Evolutionary conservation across 2,113 vertebrate species (phyloP).

Genomic region (Onychorhynchus coronatus): DNA sequence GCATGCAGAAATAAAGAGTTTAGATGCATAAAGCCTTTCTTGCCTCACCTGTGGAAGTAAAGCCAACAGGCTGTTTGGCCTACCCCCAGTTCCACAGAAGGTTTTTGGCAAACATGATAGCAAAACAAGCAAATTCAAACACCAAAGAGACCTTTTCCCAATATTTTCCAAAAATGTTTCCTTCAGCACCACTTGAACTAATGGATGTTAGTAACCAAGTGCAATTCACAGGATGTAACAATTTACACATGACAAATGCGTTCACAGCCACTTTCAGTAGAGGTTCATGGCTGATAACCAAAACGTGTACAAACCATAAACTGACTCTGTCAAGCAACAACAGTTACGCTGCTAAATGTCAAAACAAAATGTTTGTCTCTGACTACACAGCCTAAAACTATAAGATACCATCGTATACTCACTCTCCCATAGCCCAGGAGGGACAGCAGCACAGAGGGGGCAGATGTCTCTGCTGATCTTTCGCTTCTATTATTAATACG

Average conservation of each 20-base stretch:
- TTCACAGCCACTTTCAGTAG: not conserved
- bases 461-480: conserved; percentile 94
- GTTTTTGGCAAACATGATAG: not conserved
- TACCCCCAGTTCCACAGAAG: fast-evolving
- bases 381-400: not conserved
- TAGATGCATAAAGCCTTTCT: not conserved
- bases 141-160: not conserved
- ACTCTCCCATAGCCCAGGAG: conserved; percentile 98
- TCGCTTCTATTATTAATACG: conserved; percentile 91
- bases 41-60: not conserved
- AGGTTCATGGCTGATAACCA: not conserved
- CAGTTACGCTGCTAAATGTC: not conserved
- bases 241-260: not conserved
- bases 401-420: conserved; percentile 65
- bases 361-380: not conserved
- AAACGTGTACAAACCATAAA: not conserved
- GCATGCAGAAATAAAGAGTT: not conserved
- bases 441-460: conserved; percentile 95
- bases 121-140: not conserved
- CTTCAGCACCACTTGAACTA: not conserved
- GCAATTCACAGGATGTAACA: not conserved
- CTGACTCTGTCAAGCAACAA: not conserved
- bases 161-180: not conserved
- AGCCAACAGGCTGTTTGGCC: not conserved
- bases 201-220: not conserved